Evolutionary conservation across 2,797 vertebrate genomes (phyloP).

Genomic region (Sebastes matsubarae): DNA sequence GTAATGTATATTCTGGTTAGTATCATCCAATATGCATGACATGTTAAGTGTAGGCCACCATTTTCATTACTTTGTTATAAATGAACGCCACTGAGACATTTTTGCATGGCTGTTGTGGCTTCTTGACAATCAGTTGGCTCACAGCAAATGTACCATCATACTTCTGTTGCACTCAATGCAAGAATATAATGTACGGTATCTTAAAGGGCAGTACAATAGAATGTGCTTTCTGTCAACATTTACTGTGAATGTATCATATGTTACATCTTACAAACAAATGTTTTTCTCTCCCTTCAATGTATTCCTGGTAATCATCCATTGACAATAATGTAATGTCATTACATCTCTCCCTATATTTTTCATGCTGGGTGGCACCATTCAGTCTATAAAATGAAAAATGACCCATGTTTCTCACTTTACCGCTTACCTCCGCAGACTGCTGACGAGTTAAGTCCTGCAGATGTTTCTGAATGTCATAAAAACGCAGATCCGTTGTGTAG

Average conservation of each 20-base stretch:
- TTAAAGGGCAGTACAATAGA: background rate
- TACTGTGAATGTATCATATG: background rate
- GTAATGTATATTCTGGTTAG: background rate
- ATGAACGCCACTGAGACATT: background rate
- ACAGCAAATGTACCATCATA: slow-evolving; percentile 2
- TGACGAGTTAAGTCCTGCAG: slow-evolving; percentile 8
- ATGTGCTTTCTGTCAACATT: background rate
- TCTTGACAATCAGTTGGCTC: background rate
- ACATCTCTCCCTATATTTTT: slow-evolving; percentile 13
- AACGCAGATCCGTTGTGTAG: background rate
- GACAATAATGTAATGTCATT: slow-evolving; percentile 23
- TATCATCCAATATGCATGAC: background rate
- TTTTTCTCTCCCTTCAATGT: background rate
- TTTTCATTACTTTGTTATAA: background rate
- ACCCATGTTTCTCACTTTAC: slow-evolving; percentile 48
- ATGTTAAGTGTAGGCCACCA: too few species aligned
- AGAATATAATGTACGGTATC: background rate
- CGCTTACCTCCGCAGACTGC: slow-evolving; percentile 35
- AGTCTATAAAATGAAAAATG: slow-evolving; percentile 43
- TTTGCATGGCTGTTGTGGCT: background rate
- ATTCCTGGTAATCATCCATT: background rate
- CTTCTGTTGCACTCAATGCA: background rate
- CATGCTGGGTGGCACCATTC: slow-evolving; percentile 32
- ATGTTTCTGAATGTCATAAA: slow-evolving; percentile 37
- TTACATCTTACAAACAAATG: too few species aligned